Conservation (phyloP, 1,140 invertebrate genomes). For the Pollicipes pollicipes region DNA sequence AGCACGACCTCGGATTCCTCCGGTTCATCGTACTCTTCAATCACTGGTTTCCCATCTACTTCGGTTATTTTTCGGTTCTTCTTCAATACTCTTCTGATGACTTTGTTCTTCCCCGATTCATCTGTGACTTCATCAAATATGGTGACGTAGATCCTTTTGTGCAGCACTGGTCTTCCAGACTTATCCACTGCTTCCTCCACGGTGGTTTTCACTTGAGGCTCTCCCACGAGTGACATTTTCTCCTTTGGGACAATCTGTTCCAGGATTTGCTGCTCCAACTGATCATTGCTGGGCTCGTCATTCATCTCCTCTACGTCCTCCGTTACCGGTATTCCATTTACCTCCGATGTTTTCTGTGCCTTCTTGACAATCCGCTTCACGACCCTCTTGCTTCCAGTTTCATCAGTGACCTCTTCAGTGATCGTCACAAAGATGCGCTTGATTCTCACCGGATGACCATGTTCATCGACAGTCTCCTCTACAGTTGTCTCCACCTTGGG, state of each 20-base stretch:
- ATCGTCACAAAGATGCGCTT: background rate
- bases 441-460: background rate
- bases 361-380: background rate
- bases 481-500: background rate
- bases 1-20: no score
- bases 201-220: background rate
- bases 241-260: background rate
- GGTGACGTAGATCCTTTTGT: background rate
- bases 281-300: background rate
- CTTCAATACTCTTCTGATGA: background rate
- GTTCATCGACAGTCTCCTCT: background rate
- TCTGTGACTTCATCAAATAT: background rate
- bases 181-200: background rate
- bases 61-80: background rate
- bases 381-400: background rate
- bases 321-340: background rate
- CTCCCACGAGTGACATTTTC: background rate
- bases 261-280: background rate
- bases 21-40: no score
- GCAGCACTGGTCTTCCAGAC: background rate
- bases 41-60: background rate
- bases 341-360: background rate
- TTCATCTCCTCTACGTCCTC: background rate
- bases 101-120: background rate
- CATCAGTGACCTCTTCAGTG: background rate